phyloP scores from a whole-genome alignment of 1,140 invertebrate species.

The Cotesia glomerata region DNA sequence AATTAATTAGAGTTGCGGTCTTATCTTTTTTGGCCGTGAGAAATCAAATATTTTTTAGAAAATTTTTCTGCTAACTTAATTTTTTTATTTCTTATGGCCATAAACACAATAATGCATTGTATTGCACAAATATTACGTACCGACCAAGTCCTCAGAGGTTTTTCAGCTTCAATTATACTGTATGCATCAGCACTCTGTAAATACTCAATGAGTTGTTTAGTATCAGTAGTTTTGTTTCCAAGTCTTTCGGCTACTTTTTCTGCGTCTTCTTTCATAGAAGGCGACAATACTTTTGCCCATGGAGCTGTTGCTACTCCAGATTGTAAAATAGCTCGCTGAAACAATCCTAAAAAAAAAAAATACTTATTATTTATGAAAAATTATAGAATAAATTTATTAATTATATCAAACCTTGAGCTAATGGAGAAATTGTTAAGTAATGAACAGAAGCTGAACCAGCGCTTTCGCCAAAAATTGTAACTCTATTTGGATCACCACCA shows the following conservation, averaged over 20 bases:
- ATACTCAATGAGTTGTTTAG: conserved; percentile 55
- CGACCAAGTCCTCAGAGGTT: background rate
- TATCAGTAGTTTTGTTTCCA: conserved; percentile 56
- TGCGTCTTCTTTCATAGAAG: conserved; percentile 48
- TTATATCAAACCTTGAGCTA: conserved; percentile 35
- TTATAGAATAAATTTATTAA: background rate
- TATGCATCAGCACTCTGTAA: conserved; percentile 52
- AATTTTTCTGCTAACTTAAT: too few relatives aligned
- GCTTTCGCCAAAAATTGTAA: conserved; percentile 73
- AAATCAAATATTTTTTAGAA: background rate
- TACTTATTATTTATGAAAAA: background rate
- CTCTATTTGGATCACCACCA: conserved; percentile 68
- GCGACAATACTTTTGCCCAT: conserved; percentile 44
- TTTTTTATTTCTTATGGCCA: too few relatives aligned
- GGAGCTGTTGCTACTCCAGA: conserved; percentile 63
- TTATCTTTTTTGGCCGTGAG: background rate
- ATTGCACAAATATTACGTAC: background rate
- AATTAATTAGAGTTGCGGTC: too few relatives aligned
- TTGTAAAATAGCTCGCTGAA: conserved; percentile 68
- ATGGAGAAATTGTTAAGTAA: conserved; percentile 40
- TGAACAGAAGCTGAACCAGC: conserved; percentile 63
- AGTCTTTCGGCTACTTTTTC: conserved; percentile 55
- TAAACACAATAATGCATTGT: background rate
- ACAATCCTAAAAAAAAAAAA: conserved; percentile 55
- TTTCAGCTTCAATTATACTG: conserved; percentile 26